Evolutionary conservation across 1,140 invertebrate species (phyloP).

Genomic region (Hylaeus anthracinus): DNA sequence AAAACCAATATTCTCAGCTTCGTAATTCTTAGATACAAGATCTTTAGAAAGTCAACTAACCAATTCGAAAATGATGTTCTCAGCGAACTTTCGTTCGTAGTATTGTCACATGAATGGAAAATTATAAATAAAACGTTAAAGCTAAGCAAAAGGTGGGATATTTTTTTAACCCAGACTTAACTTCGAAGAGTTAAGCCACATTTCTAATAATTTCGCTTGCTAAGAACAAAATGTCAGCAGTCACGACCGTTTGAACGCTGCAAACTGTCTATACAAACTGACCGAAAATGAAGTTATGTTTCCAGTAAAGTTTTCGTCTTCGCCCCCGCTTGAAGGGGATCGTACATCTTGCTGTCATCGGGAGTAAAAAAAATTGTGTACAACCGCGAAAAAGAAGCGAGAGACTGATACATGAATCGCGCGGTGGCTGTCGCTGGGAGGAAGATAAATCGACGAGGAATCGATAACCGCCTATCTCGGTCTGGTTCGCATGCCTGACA

Average conservation of each 20-base stretch:
- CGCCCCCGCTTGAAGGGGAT: neutral
- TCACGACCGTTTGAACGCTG: neutral
- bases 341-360: constrained; percentile 7
- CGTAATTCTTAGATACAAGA: too few relatives aligned
- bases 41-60: too few relatives aligned
- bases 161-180: too few relatives aligned
- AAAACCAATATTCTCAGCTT: too few relatives aligned
- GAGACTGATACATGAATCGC: constrained; percentile 49
- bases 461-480: constrained; percentile 64
- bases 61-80: too few relatives aligned
- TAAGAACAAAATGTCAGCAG: neutral
- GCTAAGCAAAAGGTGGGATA: too few relatives aligned
- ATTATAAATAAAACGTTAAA: too few relatives aligned
- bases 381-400: constrained; percentile 34
- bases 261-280: neutral
- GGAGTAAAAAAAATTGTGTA: neutral
- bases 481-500: constrained; percentile 66
- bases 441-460: constrained; percentile 54
- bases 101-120: too few relatives aligned
- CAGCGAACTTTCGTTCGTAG: too few relatives aligned
- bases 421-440: constrained; percentile 42
- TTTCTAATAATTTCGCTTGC: too few relatives aligned
- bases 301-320: constrained; percentile 5
- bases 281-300: neutral
- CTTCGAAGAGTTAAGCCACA: too few relatives aligned